Percentiles rank a stretch among this genome's conserved stretches.
These are phyloP conservation scores for Spatulosminthurus flaviceps DNA, from an alignment of 2,888 invertebrate species.

Conservation along the genomic window DNA sequence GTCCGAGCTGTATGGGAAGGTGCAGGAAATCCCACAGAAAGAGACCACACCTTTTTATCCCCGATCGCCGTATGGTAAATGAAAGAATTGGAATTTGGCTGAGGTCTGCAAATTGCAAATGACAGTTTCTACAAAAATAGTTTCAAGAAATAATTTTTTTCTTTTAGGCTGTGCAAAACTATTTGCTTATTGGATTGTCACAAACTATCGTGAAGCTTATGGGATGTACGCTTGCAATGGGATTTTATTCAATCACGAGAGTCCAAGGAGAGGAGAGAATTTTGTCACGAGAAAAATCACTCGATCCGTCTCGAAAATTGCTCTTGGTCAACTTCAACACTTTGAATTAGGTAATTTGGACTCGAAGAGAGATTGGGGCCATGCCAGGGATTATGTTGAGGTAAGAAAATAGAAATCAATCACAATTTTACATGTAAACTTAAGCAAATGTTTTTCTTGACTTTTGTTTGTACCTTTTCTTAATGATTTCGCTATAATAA, in stretches of 20 bases:
- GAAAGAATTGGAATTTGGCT: background rate
- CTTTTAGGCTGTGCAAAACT: conserved; percentile 88
- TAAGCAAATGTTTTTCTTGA: too few relatives aligned
- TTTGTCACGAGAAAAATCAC: conserved; percentile 99
- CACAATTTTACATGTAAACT: too few relatives aligned
- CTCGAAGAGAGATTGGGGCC: conserved; percentile 98
- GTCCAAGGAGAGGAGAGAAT: conserved; percentile 94
- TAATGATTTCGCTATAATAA: too few relatives aligned
- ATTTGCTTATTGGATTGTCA: conserved; percentile 95
- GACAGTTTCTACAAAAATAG: too few relatives aligned
- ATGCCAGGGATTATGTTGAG: conserved; percentile 94
- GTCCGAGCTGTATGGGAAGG: conserved; percentile 94
- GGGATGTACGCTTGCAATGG: conserved; percentile 96
- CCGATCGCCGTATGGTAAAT: conserved; percentile 91
- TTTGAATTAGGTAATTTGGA: conserved; percentile 95
- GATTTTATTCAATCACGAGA: conserved; percentile 95
- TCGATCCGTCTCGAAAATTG: conserved; percentile 95
- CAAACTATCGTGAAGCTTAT: conserved; percentile 95
- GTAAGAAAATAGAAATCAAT: too few relatives aligned
- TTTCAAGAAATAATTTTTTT: too few relatives aligned
- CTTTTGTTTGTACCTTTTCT: too few relatives aligned
- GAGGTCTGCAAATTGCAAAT: too few relatives aligned
- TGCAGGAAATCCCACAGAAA: conserved; percentile 89
- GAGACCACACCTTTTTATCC: conserved; percentile 97
- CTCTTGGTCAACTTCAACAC: conserved; percentile 82